Conservation (phyloP, 2,113 vertebrate species). For the Tupaia tana region DNA sequence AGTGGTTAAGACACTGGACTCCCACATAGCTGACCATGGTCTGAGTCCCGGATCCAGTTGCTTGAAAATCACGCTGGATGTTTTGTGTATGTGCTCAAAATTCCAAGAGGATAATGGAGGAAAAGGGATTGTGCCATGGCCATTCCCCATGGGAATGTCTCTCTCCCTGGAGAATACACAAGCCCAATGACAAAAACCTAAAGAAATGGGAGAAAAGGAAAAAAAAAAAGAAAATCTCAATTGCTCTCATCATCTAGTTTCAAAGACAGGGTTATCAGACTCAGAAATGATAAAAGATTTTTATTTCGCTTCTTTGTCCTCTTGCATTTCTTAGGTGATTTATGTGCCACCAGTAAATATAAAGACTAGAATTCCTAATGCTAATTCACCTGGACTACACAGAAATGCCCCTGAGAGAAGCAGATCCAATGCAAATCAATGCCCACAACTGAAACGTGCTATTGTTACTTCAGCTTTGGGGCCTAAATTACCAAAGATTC, state of each 20-base stretch:
- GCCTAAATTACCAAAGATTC: not conserved
- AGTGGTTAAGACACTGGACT: no score
- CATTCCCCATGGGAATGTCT: no score
- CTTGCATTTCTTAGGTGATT: not conserved
- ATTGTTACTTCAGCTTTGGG: no score
- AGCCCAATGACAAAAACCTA: no score
- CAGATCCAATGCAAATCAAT: not conserved
- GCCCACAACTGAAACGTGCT: not conserved
- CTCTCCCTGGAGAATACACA: no score
- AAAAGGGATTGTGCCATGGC: no score
- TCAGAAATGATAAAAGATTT: not conserved
- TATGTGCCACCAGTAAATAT: not conserved
- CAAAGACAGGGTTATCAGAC: not conserved
- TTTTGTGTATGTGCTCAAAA: no score
- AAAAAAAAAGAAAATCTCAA: not conserved
- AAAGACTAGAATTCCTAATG: not conserved
- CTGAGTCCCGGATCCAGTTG: no score
- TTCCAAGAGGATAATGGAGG: no score
- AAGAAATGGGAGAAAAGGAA: no score
- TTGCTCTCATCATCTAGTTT: conserved; percentile 10
- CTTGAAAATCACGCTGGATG: no score
- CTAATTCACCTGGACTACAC: not conserved
- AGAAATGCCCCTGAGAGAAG: not conserved
- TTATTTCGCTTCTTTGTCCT: not conserved
- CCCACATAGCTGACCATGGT: no score